These are phyloP conservation scores for Strix occidentalis DNA, from an alignment of 2,797 vertebrate genomes.

Conservation along the genomic window DNA sequence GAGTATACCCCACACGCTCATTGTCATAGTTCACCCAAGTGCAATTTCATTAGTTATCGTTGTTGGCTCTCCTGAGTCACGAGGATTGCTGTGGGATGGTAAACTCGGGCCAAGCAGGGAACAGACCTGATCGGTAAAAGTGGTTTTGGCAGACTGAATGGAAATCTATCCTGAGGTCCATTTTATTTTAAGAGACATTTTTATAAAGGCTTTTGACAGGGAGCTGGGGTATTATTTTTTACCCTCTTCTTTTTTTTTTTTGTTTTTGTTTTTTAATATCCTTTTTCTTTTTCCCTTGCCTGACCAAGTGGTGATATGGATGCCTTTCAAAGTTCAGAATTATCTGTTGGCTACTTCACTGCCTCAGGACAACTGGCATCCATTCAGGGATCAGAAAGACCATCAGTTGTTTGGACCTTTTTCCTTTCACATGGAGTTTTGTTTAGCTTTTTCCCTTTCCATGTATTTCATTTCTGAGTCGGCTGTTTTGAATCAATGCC, in stretches of 20 bases:
- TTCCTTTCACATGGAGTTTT: conserved; percentile 60
- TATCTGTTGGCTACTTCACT: conserved; percentile 44
- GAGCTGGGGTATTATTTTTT: neutral
- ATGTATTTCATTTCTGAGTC: conserved; percentile 49
- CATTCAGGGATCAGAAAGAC: conserved; percentile 46
- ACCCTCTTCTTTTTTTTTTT: neutral
- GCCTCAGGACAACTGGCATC: conserved; percentile 58
- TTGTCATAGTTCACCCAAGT: neutral
- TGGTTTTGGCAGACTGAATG: neutral
- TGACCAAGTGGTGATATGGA: neutral
- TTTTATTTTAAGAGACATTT: conserved; percentile 27
- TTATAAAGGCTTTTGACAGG: conserved; percentile 20
- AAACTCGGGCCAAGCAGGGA: neutral
- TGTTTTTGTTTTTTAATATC: neutral
- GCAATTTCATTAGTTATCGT: neutral
- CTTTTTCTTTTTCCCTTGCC: neutral
- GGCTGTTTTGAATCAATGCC: conserved; percentile 52
- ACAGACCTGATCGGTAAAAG: neutral
- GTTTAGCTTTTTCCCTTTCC: conserved; percentile 57
- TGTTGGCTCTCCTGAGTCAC: neutral
- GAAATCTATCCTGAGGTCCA: conserved; percentile 2
- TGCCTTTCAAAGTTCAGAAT: conserved; percentile 50
- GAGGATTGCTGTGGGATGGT: neutral
- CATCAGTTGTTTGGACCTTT: conserved; percentile 61
- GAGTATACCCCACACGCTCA: neutral